Evolutionary conservation across 2,888 invertebrate species (phyloP), one percentile per base, ranked within the genome.

Genomic region (Hirtodrosophila alboralis): DNA sequence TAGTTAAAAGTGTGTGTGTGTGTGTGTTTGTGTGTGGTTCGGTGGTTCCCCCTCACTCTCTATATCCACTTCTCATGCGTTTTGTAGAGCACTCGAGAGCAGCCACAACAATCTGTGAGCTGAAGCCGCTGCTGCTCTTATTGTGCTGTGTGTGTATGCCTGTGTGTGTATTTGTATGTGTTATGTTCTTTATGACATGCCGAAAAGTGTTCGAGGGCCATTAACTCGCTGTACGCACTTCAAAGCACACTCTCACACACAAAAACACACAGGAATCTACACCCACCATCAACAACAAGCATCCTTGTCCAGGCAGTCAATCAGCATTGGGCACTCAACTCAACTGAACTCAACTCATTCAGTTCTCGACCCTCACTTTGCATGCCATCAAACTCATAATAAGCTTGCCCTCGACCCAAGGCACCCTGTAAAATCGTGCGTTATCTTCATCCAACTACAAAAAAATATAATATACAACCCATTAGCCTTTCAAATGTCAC

Each of bases 121-220:
- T 61, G 60, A 64, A 60, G 64, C 58, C 73, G 45, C 56, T 63
- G 60, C 38, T 58, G 63, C 69, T 56, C 58, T 72, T 72, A 64
- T 63, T 58, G 52, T 68, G 41, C 54, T n/a, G 14, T 16, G 10
- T 40, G 45, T 33, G 28, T 28, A 28, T 52, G 54, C 73, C 61
- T 57, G 37, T 41, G 21, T 13, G 59, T 38, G 49, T 48, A 18
- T 53, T 28, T 33, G 38, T 47, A 56, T 47, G 57, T 61, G 59
- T 48, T 63, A 52, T 77, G 78, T 75, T 81, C 78, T 78, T 78
- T 81, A 81, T 73, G 78, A 78, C 81, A 81, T 78, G 76, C 79
- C 83, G 58, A 83, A 80, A 79, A 81, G 81, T 81, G 81, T 84
- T 84, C 47, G 71, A 83, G 84, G 73, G 78, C 74, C 84, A 84